These are phyloP conservation scores for Pelagia noctiluca DNA, from an alignment of 30 jellyfish, hydroid and myxozoan species.

Conservation along the genomic window DNA sequence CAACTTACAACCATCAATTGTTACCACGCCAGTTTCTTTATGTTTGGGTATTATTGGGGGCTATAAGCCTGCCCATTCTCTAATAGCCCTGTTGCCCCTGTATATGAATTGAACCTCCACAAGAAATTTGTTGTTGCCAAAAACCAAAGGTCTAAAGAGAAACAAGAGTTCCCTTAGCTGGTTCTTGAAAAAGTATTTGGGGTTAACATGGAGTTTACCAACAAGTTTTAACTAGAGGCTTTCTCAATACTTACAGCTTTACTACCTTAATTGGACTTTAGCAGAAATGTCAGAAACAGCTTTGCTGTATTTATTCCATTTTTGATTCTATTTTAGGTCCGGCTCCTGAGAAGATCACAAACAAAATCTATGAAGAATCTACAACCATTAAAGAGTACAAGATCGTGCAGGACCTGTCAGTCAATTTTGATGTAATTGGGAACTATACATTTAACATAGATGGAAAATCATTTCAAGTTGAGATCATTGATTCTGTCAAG, in stretches of 20 bases:
- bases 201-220: too few species aligned
- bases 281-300: background rate
- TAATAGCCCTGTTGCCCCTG: too few species aligned
- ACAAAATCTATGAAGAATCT: constrained; percentile 61
- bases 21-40: too few species aligned
- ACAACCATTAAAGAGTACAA: constrained; percentile 42
- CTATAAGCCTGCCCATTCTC: too few species aligned
- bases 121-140: too few species aligned
- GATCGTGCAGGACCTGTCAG: constrained; percentile 45
- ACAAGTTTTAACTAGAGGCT: too few species aligned
- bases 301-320: background rate
- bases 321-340: constrained; percentile 70
- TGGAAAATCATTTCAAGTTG: constrained; percentile 66
- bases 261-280: background rate
- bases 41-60: too few species aligned
- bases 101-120: too few species aligned
- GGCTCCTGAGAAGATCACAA: constrained; percentile 88
- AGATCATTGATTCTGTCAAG: constrained; percentile 74
- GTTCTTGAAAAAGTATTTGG: too few species aligned
- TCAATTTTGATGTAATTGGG: constrained; percentile 61
- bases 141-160: too few species aligned
- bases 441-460: constrained; percentile 36
- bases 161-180: too few species aligned
- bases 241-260: background rate
- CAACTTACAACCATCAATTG: too few species aligned